Conservation (phyloP, 2,888 invertebrate genomes). For the Drosophila fulvimacula region DNA sequence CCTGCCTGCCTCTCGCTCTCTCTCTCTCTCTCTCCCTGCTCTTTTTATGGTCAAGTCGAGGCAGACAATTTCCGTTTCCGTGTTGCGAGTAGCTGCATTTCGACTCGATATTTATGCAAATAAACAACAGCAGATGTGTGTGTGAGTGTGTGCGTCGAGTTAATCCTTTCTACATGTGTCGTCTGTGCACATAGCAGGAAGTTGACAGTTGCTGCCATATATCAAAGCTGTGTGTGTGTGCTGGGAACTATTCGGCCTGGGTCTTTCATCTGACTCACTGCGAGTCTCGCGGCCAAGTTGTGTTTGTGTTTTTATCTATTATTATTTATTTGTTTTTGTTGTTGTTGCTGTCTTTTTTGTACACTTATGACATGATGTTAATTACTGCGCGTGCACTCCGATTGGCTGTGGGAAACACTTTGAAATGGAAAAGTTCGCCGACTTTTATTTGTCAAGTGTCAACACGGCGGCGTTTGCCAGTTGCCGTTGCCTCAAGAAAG, state of each 20-base stretch:
- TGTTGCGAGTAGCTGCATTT: slow-evolving; percentile 6
- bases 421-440: slow-evolving; percentile 78
- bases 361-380: slow-evolving; percentile 82
- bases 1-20: neutral
- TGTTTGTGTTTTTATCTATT: slow-evolving; percentile 72
- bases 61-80: slow-evolving; percentile 69
- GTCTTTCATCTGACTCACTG: slow-evolving; percentile 69
- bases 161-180: slow-evolving; percentile 74
- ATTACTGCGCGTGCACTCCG: slow-evolving; percentile 71
- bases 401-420: slow-evolving; percentile 60
- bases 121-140: slow-evolving; percentile 42
- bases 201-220: slow-evolving; percentile 67
- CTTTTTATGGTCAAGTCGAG: slow-evolving; percentile 30
- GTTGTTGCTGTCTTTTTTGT: slow-evolving; percentile 17
- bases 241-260: slow-evolving; percentile 75
- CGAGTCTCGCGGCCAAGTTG: neutral
- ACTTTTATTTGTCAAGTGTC: slow-evolving; percentile 65
- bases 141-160: slow-evolving; percentile 42
- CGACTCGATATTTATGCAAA: slow-evolving; percentile 54
- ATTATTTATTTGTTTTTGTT: slow-evolving; percentile 70
- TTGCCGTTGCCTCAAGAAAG: slow-evolving; percentile 69
- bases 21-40: neutral
- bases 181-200: slow-evolving; percentile 52
- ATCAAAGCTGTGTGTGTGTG: slow-evolving; percentile 50
- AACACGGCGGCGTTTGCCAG: slow-evolving; percentile 65